Conservation (phyloP, 2,888 invertebrate genomes). For the Oscheius sp. region DNA sequence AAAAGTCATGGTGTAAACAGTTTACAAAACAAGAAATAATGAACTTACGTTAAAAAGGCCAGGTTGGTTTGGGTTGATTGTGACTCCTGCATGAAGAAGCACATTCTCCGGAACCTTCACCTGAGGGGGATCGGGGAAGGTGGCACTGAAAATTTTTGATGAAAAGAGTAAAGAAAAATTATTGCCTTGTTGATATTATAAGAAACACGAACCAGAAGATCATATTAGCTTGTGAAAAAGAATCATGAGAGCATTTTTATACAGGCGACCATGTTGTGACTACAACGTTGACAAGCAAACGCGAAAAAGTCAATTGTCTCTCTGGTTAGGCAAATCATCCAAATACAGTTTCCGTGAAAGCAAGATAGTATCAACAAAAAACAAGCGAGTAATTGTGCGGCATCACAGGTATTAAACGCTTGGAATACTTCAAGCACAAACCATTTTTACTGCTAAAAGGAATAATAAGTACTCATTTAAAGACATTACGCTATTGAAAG, state of each 20-base stretch:
- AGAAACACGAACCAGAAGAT: background rate
- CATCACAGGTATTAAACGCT: no score
- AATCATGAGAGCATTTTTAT: background rate
- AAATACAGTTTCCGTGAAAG: no score
- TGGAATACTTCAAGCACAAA: no score
- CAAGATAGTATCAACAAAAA: no score
- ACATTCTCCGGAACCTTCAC: slow-evolving; percentile 1
- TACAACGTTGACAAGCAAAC: background rate
- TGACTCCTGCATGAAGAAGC: slow-evolving; percentile 4
- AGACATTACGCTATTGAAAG: no score
- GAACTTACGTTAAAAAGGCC: slow-evolving; percentile 11
- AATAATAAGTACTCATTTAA: no score
- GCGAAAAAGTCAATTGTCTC: no score
- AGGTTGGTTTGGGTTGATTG: slow-evolving; percentile 14
- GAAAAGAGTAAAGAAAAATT: background rate
- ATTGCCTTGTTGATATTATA: background rate
- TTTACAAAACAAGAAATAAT: background rate
- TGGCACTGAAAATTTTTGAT: background rate
- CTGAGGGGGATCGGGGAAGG: slow-evolving; percentile 12
- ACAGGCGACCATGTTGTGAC: slow-evolving; percentile 1
- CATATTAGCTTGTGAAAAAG: background rate
- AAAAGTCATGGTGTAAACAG: background rate
- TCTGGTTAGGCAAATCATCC: no score
- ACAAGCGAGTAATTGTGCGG: no score
- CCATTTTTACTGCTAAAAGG: no score